Percentiles rank a stretch among this genome's conserved stretches.
Evolutionary conservation across 1,140 invertebrate species (phyloP).

Genomic region (Prorops nasuta): DNA sequence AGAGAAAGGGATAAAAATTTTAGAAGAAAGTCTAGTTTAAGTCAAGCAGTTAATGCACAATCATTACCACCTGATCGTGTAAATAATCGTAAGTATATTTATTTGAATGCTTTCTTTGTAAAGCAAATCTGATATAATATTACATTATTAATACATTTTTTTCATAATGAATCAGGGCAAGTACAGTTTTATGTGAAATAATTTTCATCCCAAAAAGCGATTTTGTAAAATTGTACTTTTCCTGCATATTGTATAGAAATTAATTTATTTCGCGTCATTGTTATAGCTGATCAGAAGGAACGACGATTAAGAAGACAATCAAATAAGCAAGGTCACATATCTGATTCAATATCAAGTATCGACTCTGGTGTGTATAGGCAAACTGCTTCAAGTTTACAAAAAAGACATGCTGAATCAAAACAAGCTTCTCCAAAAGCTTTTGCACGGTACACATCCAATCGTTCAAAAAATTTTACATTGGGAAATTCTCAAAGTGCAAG

Average conservation of each 20-base stretch:
- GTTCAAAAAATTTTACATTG: constrained; percentile 15
- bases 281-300: constrained; percentile 21
- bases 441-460: constrained; percentile 12
- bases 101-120: not conserved
- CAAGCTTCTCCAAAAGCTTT: constrained; percentile 1
- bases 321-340: constrained; percentile 20
- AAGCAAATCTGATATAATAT: too few relatives aligned
- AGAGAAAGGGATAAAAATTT: constrained; percentile 64
- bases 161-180: too few relatives aligned
- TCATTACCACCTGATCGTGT: constrained; percentile 51
- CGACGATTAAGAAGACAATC: constrained; percentile 26
- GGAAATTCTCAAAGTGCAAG: constrained; percentile 16
- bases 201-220: too few relatives aligned
- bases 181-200: not conserved
- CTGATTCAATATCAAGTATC: constrained; percentile 18
- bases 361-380: constrained; percentile 19
- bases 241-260: not conserved
- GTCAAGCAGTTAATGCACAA: constrained; percentile 60
- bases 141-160: too few relatives aligned
- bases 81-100: constrained; percentile 21
- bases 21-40: constrained; percentile 67
- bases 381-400: constrained; percentile 15
- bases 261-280: constrained; percentile 9
- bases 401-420: constrained; percentile 20
- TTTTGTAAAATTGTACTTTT: too few relatives aligned